Base-by-base conservation (phyloP, 2,888 invertebrate genomes). In the Oxytorus armatus region DNA sequence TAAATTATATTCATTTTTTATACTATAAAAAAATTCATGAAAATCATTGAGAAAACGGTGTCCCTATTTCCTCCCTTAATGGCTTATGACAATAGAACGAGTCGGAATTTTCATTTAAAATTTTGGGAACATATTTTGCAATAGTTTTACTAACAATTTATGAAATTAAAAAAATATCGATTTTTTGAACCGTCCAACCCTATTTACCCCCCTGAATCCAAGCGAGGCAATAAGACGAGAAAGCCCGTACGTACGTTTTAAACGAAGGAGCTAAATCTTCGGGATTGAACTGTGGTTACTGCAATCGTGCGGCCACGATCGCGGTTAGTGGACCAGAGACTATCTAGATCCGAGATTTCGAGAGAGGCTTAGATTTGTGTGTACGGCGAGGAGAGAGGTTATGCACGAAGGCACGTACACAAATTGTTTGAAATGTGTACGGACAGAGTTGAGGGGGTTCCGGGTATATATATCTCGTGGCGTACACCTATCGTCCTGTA, bases 401-500 rank as follows among this genome's bases (percentile, higher is more conserved):
- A 63, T 51, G 49, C 55, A 55, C 14, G 8, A 2, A 47, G 29
- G 10, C 47, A 25, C n/a, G 61, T 25, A 23, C 36, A 18, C 14
- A 23, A 11, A 16, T 57, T 29, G 65, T 49, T 29, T 47, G 23
- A 29, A 51, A 57, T 3, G 33, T 39, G 23, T 10, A 44, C 29
- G 44, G n/a, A 36, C 16, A 18, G n/a, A n/a, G 68, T n/a, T 23
- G 73, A 16, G 53, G 33, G 47, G 55, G 59, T 16, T 79, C 16
- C 36, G 65, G 69, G n/a, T n/a, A n/a, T 61, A 21, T 76, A 63
- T 63, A 53, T 53, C 21, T 66, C 61, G 53, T 39, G 25, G 79
- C 29, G 79, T 79, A 53, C 36, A 68, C 39, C 68, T 74, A 74
- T 80, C 80, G 77, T 49, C 57, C 51, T 10, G 73, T 57, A 80